These are phyloP conservation scores for Haemorhous mexicanus DNA, from an alignment of 2,113 vertebrate species.

Conservation along the genomic window DNA sequence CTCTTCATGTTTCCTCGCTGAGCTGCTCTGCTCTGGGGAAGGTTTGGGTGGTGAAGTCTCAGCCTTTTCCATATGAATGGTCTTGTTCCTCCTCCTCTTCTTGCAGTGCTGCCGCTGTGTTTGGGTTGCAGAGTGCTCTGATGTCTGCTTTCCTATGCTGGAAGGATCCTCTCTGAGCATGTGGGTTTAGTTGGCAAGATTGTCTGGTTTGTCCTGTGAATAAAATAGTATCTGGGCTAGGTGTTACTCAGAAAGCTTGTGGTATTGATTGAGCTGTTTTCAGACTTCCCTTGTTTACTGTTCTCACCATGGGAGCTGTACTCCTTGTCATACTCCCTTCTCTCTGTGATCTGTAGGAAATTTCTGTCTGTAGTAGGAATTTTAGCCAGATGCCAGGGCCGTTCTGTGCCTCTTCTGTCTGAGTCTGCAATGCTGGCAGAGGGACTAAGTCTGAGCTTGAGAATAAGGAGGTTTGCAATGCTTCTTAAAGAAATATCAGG, in stretches of 20 bases:
- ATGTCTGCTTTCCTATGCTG: not conserved
- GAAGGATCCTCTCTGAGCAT: not conserved
- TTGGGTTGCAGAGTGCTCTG: not conserved
- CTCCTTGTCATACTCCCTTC: not conserved
- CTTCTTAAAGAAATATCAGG: not conserved
- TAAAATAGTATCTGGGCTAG: slow-evolving; percentile 20
- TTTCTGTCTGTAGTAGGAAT: not conserved
- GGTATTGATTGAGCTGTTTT: slow-evolving; percentile 38
- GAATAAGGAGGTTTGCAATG: not conserved
- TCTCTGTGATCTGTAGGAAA: not conserved
- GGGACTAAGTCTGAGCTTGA: not conserved
- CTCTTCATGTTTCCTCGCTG: not conserved
- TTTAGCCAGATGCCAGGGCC: not conserved
- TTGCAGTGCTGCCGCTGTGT: not conserved
- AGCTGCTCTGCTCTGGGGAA: not conserved
- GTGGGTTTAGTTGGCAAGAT: slow-evolving; percentile 9
- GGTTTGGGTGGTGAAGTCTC: not conserved
- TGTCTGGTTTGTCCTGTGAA: slow-evolving; percentile 28
- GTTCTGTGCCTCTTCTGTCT: not conserved
- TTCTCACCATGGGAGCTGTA: not conserved
- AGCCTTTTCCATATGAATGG: not conserved
- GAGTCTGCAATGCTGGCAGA: not conserved
- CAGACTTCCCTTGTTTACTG: slow-evolving; percentile 21
- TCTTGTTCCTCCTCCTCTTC: not conserved
- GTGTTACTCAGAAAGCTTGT: not conserved